Evolutionary conservation across 2,113 vertebrate genomes (phyloP).

Genomic region (Cebidichthys violaceus): DNA sequence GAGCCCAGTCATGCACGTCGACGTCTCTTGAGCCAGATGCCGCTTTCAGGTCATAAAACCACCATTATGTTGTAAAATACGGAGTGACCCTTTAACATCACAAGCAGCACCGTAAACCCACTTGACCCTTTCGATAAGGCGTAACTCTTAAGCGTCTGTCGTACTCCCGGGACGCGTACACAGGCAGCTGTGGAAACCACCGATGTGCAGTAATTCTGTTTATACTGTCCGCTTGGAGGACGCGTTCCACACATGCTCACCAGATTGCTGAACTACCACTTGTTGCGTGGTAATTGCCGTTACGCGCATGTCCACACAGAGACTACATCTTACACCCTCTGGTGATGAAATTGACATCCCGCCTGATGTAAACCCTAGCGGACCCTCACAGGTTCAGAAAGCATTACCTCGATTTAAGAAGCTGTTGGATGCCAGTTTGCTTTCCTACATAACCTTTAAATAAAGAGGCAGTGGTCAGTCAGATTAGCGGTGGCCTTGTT

Average conservation of each 20-base stretch:
- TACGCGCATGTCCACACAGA: background rate
- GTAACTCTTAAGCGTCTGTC: background rate
- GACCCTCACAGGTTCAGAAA: no score
- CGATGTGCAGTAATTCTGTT: background rate
- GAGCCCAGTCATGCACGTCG: slow-evolving; percentile 19
- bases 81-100: slow-evolving; percentile 5
- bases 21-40: background rate
- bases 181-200: background rate
- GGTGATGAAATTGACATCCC: no score
- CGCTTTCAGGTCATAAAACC: slow-evolving; percentile 36
- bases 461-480: slow-evolving; percentile 22
- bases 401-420: background rate
- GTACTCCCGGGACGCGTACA: background rate
- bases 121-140: slow-evolving; percentile 1
- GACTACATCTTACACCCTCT: background rate
- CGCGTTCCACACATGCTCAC: background rate
- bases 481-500: slow-evolving; percentile 55
- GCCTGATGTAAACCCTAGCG: no score
- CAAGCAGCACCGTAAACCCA: background rate
- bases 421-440: no score
- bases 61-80: slow-evolving; percentile 31
- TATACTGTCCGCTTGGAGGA: background rate
- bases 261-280: background rate
- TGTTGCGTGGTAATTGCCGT: background rate
- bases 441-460: background rate